Percentiles rank a stretch among this genome's conserved stretches.
These are phyloP conservation scores for Gyps fulvus DNA, from an alignment of 2,113 vertebrate species.

Conservation along the genomic window DNA sequence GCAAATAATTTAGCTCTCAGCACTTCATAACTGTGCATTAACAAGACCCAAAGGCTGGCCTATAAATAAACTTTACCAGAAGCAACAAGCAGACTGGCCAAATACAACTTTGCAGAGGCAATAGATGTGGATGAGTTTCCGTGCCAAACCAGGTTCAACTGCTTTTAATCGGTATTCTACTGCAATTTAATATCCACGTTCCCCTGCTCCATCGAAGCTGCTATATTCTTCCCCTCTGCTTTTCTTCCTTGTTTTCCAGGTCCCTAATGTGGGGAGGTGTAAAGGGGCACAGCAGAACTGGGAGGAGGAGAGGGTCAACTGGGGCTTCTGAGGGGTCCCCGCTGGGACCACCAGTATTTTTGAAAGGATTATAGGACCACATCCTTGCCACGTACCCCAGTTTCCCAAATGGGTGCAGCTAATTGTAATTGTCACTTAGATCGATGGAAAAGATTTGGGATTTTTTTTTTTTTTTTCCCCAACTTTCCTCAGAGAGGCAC, in stretches of 20 bases:
- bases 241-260: neutral
- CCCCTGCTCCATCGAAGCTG: neutral
- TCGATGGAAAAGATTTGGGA: neutral
- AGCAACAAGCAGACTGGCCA: neutral
- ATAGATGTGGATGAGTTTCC: neutral
- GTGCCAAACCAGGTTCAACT: neutral
- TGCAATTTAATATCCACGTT: neutral
- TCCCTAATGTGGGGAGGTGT: neutral
- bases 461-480: neutral
- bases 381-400: neutral
- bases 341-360: neutral
- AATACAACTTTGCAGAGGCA: neutral
- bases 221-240: neutral
- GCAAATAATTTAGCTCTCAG: neutral
- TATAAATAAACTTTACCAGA: neutral
- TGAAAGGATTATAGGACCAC: neutral
- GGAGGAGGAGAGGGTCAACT: rapidly evolving
- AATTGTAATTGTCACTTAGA: neutral
- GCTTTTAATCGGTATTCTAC: neutral
- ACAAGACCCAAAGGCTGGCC: neutral
- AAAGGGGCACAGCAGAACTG: neutral
- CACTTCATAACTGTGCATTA: neutral
- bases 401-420: neutral
- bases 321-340: neutral
- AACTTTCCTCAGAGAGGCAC: neutral